These are phyloP conservation scores for Babylonia areolata DNA, from an alignment of 1,140 invertebrate species.

Conservation along the genomic window DNA sequence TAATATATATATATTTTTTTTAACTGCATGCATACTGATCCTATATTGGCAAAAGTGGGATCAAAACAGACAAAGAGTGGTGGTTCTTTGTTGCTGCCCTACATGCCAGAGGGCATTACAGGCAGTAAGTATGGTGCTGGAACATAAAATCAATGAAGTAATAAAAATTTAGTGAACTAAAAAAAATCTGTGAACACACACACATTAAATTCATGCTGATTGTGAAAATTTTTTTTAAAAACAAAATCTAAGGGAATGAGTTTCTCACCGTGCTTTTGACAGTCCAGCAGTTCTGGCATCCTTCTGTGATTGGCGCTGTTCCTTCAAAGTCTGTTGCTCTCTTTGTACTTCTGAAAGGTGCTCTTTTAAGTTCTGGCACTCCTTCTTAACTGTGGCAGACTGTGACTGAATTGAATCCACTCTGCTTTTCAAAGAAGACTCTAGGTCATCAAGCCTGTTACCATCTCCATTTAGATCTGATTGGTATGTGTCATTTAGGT, in stretches of 20 bases:
- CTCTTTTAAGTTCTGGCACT: constrained; percentile 44
- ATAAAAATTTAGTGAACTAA: not conserved
- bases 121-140: too few species aligned
- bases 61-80: too few species aligned
- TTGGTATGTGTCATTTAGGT: not conserved
- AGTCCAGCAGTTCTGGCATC: constrained; percentile 46
- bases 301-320: constrained; percentile 39
- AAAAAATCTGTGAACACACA: not conserved
- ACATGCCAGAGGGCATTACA: too few species aligned
- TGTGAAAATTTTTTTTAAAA: too few species aligned
- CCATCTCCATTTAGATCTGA: not conserved
- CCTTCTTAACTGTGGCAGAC: constrained; percentile 9
- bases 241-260: too few species aligned
- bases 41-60: too few species aligned
- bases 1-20: too few species aligned
- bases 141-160: too few species aligned
- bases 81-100: too few species aligned
- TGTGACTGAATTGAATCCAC: not conserved
- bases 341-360: constrained; percentile 28
- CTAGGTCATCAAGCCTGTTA: not conserved
- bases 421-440: not conserved
- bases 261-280: constrained; percentile 50
- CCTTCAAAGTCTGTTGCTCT: constrained; percentile 36
- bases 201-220: too few species aligned
- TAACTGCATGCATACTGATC: too few species aligned